Evolutionary conservation across 2,888 invertebrate genomes (phyloP).

Genomic region (Omphaloscelis lunosa): DNA sequence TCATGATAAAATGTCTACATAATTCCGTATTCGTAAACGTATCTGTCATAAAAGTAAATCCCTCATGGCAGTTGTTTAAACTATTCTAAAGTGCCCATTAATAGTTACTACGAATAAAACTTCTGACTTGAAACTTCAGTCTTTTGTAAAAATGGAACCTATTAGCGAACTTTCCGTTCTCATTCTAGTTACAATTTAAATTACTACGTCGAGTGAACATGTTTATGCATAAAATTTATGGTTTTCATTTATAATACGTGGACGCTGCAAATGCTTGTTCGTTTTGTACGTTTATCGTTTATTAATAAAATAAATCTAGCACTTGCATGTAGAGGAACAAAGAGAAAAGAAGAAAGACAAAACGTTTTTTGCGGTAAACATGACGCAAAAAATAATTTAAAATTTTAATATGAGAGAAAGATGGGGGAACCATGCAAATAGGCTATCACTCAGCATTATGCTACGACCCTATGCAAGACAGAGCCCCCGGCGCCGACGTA

Average conservation of each 20-base stretch:
- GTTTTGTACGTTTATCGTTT: neutral
- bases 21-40: too few species aligned
- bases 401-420: too few species aligned
- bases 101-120: conserved; percentile 6
- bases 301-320: conserved; percentile 5
- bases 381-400: too few species aligned
- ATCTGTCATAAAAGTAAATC: neutral
- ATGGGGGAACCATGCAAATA: too few species aligned
- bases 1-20: too few species aligned
- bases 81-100: neutral
- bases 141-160: conserved; percentile 4
- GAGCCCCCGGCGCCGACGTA: too few species aligned
- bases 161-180: conserved; percentile 15
- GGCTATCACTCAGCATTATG: too few species aligned
- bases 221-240: conserved; percentile 20
- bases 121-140: neutral
- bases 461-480: too few species aligned
- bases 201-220: conserved; percentile 16
- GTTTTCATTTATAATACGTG: conserved; percentile 15
- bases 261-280: neutral
- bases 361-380: too few species aligned
- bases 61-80: neutral
- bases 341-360: too few species aligned
- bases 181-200: conserved; percentile 22
- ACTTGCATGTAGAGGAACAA: too few species aligned